These are phyloP conservation scores for Lasioglossum albipes DNA, from an alignment of 1,140 invertebrate genomes.

Conservation along the genomic window DNA sequence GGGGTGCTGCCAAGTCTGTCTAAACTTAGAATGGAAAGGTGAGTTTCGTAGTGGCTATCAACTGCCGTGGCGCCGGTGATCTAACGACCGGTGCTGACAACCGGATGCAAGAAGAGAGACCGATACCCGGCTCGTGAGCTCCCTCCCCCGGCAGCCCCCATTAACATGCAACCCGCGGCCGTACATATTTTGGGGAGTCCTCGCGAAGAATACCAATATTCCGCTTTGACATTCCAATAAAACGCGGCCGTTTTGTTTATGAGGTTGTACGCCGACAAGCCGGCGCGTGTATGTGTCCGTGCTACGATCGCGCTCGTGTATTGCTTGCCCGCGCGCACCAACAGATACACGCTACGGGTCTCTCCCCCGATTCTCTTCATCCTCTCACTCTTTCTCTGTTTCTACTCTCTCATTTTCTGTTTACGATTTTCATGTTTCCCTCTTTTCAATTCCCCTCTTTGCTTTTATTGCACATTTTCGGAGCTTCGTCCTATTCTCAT, in stretches of 20 bases:
- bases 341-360: constrained; percentile 8
- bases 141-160: constrained; percentile 62
- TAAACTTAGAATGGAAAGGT: constrained; percentile 53
- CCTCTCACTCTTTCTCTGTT: neutral
- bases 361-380: neutral
- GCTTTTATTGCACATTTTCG: neutral
- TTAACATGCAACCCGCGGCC: constrained; percentile 79
- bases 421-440: neutral
- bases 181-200: constrained; percentile 80
- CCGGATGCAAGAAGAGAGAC: constrained; percentile 76
- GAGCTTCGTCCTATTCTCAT: neutral
- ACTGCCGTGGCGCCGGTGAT: constrained; percentile 63
- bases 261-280: constrained; percentile 71
- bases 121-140: constrained; percentile 66
- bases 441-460: neutral
- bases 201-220: constrained; percentile 80
- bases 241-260: constrained; percentile 81
- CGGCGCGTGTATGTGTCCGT: constrained; percentile 17
- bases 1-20: neutral
- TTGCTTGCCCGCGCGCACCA: neutral
- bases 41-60: constrained; percentile 53
- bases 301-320: neutral
- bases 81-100: constrained; percentile 76
- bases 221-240: constrained; percentile 81
- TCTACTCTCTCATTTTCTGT: neutral